Base-by-base conservation (phyloP, 2,888 invertebrate genomes). In the Falcaria lacertinaria region DNA sequence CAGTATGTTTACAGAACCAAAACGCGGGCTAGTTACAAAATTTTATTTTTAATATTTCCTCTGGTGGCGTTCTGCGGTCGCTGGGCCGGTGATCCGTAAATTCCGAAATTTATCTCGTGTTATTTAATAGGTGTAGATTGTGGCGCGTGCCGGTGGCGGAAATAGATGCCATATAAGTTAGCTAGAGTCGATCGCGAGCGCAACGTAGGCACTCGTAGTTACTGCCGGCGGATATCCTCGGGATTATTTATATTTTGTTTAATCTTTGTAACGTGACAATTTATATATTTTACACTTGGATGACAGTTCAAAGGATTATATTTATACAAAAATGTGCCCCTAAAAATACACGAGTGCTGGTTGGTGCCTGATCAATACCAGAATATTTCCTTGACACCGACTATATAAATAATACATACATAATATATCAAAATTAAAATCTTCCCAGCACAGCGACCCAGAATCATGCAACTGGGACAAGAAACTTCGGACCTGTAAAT, bases 41-140 rank as follows among this genome's bases (percentile, higher is more conserved):
- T 33, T 22, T 32, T 34, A 44, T 42, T 44, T 50, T 34, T 42
- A 50, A 45, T 38, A 42, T 50, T 44, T 50, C 50, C 43, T 44
- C 43, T 32, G 17, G 44, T 25, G 40, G 43, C 39, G 22, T 33
- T n/a, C 25, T 17, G 16, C 33, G 39, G 33, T 25, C 14, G 37
- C 37, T 37, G 17, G 13, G 61, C 62, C 55, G 60, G 62, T 54
- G 53, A 41, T 43, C 55, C 52, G 60, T 36, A 22, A 22, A 25
- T 25, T 14, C 36, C 22, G 19, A 75, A 72, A 79, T 67, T 61
- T 58, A 76, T 78, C 77, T 67, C 58, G 59, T 62, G 64, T 68
- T 72, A 75, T 79, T 76, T 79, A 80, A 77, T 72, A 60, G 71
- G 66, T 67, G 59, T 70, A 73, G 77, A 80, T 75, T 69, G 48